Evolutionary conservation across 2,888 invertebrate genomes (phyloP).

Genomic region (Iselma pallidipennis): DNA sequence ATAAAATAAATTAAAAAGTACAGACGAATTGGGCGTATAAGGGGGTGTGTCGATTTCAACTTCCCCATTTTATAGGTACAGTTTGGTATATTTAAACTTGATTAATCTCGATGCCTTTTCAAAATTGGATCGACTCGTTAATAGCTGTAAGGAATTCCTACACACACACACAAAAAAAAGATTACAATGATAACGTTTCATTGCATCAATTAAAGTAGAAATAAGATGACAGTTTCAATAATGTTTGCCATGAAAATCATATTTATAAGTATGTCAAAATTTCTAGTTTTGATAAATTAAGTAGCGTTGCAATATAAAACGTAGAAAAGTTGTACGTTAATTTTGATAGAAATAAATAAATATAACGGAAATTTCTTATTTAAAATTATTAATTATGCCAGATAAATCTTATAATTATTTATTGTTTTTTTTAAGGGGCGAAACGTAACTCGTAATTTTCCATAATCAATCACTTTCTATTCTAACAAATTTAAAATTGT

Average conservation of each 20-base stretch:
- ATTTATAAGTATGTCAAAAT: constrained; percentile 24
- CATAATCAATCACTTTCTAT: background rate
- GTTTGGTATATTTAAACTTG: constrained; percentile 22
- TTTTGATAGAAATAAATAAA: background rate
- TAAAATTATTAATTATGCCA: background rate
- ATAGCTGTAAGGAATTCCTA: constrained; percentile 8
- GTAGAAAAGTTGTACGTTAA: background rate
- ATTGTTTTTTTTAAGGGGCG: background rate
- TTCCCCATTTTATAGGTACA: constrained; percentile 27
- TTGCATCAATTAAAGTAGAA: constrained; percentile 10
- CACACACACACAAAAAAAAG: constrained; percentile 1
- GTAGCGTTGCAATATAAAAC: constrained; percentile 15
- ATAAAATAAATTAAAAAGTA: constrained; percentile 40
- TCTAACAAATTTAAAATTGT: background rate
- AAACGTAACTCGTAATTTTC: background rate
- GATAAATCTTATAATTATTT: background rate
- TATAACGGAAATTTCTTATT: background rate
- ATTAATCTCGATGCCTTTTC: constrained; percentile 17
- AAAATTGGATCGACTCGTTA: constrained; percentile 13
- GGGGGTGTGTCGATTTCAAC: constrained; percentile 44
- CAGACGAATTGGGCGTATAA: constrained; percentile 43
- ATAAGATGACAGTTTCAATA: constrained; percentile 10
- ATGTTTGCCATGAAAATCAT: constrained; percentile 31
- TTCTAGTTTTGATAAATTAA: constrained; percentile 32
- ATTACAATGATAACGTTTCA: constrained; percentile 1